Base-by-base conservation (phyloP, 2,113 vertebrate genomes). In the Proterorhinus semilunaris region DNA sequence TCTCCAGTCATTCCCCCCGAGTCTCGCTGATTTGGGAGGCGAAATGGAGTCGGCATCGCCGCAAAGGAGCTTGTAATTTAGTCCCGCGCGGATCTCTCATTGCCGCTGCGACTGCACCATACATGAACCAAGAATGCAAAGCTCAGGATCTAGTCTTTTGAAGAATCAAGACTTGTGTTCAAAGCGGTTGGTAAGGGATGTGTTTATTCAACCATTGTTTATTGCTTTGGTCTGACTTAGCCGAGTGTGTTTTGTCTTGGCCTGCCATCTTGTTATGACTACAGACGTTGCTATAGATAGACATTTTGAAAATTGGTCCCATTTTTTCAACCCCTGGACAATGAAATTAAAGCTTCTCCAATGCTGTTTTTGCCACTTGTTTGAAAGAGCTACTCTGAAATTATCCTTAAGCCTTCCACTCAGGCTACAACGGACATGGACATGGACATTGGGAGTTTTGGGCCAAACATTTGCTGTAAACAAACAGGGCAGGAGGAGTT, bases 191-290 rank as follows among this genome's bases (percentile, higher is more conserved):
- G 76, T 86, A 75, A 85, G 74, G 86, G 83, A 80, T 85, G 87
- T 86, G 86, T 89, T 88, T 87, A 89, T 89, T 89, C 81, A 84
- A 83, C 83, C 88, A 78, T 87, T 89, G 89, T 91, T 91, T 88
- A 89, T 91, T 89, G 80, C 85, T 87, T 80, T 65, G 81, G 82
- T 88, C 81, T 85, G 85, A 89, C 83, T 81, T 85, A 85, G 86
- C 74, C 59, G 83, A 85, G 85, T 87, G 81, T 89, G 86, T 89
- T 89, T 90, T 90, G 87, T 90, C 89, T 90, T 89, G 87, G 83
- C 82, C 74, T 63, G 69, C 84, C 51, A 51, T 86, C 80, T 75
- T 91, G 88, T 91, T 91, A 91, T 91, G 88, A 86, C 89, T 89
- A 89, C 85, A 78, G 72, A 75, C 79, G 69, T 78, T 65, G 73